Evolutionary conservation across 2,888 invertebrate genomes (phyloP).

Genomic region (Hypercompe scribonia): DNA sequence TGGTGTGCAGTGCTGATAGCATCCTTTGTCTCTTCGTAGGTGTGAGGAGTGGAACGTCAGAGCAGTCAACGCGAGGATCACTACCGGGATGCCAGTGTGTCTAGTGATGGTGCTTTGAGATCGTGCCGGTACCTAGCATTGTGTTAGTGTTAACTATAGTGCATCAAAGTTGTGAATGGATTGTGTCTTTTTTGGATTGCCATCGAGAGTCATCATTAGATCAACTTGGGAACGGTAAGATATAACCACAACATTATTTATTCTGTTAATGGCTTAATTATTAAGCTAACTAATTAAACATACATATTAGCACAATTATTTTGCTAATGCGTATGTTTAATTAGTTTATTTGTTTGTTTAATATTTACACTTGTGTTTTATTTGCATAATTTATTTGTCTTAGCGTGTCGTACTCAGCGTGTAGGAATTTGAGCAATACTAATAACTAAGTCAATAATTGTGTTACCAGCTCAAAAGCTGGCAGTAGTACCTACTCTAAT

Average conservation of each 20-base stretch:
- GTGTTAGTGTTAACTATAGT: constrained; percentile 84
- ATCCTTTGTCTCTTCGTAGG: constrained; percentile 78
- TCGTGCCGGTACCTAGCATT: constrained; percentile 74
- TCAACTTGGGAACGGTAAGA: constrained; percentile 83
- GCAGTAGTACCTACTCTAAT: background rate
- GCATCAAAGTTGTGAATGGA: constrained; percentile 81
- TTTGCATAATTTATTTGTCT: constrained; percentile 26
- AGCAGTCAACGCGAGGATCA: constrained; percentile 61
- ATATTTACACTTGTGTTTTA: constrained; percentile 33
- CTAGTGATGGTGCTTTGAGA: constrained; percentile 82
- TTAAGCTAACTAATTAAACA: constrained; percentile 31
- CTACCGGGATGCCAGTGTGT: constrained; percentile 78
- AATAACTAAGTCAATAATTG: constrained; percentile 5
- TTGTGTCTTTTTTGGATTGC: constrained; percentile 85
- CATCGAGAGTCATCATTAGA: constrained; percentile 81
- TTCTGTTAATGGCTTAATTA: constrained; percentile 33
- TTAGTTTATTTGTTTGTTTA: constrained; percentile 40
- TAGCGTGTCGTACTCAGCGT: constrained; percentile 15
- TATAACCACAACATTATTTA: constrained; percentile 41
- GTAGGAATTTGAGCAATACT: constrained; percentile 17
- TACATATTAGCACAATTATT: constrained; percentile 31
- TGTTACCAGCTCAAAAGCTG: background rate
- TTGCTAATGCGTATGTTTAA: constrained; percentile 34
- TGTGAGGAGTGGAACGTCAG: constrained; percentile 60
- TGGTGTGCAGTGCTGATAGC: constrained; percentile 71